Conservation (phyloP, 2,888 invertebrate species). For the Nycteola revayana region DNA sequence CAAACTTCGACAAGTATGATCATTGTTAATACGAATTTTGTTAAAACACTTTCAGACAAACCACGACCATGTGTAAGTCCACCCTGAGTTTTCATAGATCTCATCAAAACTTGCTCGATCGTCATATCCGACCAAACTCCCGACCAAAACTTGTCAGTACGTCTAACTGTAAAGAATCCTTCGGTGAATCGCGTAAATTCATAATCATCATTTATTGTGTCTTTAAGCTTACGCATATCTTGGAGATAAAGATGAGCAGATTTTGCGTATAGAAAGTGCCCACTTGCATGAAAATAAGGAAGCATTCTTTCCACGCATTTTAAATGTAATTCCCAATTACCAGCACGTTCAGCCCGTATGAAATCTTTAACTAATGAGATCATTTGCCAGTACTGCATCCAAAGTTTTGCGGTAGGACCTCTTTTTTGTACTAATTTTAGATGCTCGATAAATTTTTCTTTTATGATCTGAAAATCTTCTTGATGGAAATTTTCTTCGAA, state of each 20-base stretch:
- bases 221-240: conserved; percentile 43
- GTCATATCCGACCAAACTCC: conserved; percentile 34
- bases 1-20: conserved; percentile 23
- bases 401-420: conserved; percentile 53
- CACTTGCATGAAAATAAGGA: conserved; percentile 25
- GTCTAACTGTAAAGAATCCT: conserved; percentile 36
- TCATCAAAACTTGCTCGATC: conserved; percentile 8
- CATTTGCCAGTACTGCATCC: too few relatives aligned
- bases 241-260: conserved; percentile 29
- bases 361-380: too few relatives aligned
- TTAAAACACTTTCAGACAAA: conserved; percentile 27
- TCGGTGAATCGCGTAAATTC: conserved; percentile 17
- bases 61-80: conserved; percentile 31
- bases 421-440: conserved; percentile 17
- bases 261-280: conserved; percentile 36
- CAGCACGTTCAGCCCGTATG: too few relatives aligned
- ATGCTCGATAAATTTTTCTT: too few relatives aligned
- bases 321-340: too few relatives aligned
- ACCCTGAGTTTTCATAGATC: conserved; percentile 30
- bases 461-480: too few relatives aligned
- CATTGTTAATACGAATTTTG: conserved; percentile 33
- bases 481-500: too few relatives aligned
- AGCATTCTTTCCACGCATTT: too few relatives aligned
- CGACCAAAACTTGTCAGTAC: conserved; percentile 25
- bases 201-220: conserved; percentile 25